Evolutionary conservation across 2,888 invertebrate species (phyloP), one percentile per base, ranked within the genome.

Genomic region (Marasmarcha lunaedactyla): DNA sequence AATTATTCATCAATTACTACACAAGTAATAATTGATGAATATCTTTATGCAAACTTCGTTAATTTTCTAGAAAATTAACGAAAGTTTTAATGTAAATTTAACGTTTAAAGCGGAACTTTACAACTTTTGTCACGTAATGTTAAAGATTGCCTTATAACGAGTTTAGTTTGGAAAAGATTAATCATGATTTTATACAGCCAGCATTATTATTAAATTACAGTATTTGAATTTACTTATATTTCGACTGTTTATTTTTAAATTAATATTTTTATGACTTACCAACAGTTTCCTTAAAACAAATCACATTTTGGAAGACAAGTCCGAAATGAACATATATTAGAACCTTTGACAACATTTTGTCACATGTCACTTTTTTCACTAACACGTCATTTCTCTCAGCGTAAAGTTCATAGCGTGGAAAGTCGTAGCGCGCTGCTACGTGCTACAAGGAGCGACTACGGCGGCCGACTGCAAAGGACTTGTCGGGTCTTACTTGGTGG

Each of bases 251-350:
- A n/a, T n/a, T n/a, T n/a, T n/a, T n/a, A n/a, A n/a, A n/a, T n/a
- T n/a, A n/a, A n/a, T n/a, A n/a, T n/a, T n/a, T n/a, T n/a, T n/a
- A n/a, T n/a, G 10, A 30, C 81, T 77, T 70, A 78, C 79, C 81
- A 44, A 72, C 68, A 46, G 69, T 64, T 62, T 81, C 79, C 68
- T 79, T 78, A 68, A 78, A 77, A 67, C 81, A 81, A 67, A 79
- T 81, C 65, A 77, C 81, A 65, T 74, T 69, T 59, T 79, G 78
- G 71, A 81, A 79, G 73, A 79, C 76, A 55, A 81, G 79, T 78
- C 79, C 81, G 52, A 81, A 79, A 54, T 79, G 72, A 70, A 76
- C 56, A 63, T 71, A 79, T 64, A 77, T 77, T 68, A 79, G 72
- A 60, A 79, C 63, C 71, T 76, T 79, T 61, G 69, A 68, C 59